Evolutionary conservation across 64 coral and sea anemone species (phyloP).

Genomic region (Pocillopora verrucosa): DNA sequence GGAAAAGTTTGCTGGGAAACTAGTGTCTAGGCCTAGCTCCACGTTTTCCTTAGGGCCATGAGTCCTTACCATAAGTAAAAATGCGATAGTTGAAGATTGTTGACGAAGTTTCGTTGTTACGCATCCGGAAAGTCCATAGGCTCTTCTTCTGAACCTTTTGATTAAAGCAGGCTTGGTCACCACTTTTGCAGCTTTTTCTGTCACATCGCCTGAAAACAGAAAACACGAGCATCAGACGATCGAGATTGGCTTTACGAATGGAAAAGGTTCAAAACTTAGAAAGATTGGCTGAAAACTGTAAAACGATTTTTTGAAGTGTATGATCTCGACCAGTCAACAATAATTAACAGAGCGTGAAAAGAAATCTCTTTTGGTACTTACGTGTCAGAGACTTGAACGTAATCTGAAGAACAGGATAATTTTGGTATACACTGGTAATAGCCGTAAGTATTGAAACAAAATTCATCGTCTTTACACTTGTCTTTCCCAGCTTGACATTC

Average conservation of each 20-base stretch:
- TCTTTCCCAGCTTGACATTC: conserved; percentile 10
- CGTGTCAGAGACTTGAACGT: not conserved
- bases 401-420: conserved; percentile 9
- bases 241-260: not conserved
- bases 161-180: conserved; percentile 16
- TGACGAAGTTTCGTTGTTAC: not conserved
- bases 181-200: not conserved
- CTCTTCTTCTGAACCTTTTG: conserved; percentile 16
- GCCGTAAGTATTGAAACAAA: conserved; percentile 41
- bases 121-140: conserved; percentile 35
- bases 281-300: too few species aligned
- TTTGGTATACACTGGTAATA: conserved; percentile 22
- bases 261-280: too few species aligned
- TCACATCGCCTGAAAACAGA: conserved; percentile 16
- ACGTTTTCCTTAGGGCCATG: not conserved
- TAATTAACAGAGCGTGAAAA: too few species aligned
- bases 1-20: too few species aligned
- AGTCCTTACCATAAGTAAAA: conserved; percentile 35
- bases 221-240: not conserved
- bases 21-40: too few species aligned
- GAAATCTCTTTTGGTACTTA: not conserved
- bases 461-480: not conserved
- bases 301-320: too few species aligned
- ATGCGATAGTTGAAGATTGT: conserved; percentile 43
- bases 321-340: too few species aligned